A percentile compares a stretch with the other conserved stretches of the same genome.
These are phyloP conservation scores for Choreutis nemorana DNA, from an alignment of 2,888 invertebrate genomes.

Conservation along the genomic window DNA sequence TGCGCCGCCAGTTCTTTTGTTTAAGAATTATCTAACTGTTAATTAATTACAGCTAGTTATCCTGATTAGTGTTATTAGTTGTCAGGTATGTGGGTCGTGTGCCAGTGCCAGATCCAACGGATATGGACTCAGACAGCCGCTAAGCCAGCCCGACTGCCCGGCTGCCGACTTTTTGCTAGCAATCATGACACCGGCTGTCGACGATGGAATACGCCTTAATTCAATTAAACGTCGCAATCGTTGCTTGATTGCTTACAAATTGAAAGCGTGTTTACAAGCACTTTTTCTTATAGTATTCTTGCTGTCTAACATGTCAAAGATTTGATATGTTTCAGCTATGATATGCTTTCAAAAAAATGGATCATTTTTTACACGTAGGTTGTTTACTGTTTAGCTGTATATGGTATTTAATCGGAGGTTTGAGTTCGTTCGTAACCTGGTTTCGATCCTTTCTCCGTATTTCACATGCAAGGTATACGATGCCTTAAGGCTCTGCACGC, in stretches of 20 bases:
- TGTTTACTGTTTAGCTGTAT: constrained; percentile 6
- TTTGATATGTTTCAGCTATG: too few species aligned
- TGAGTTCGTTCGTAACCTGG: too few species aligned
- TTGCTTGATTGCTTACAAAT: too few species aligned
- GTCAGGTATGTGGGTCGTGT: constrained; percentile 37
- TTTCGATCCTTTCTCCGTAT: too few species aligned
- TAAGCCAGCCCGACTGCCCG: constrained; percentile 17
- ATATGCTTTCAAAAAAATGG: constrained; percentile 3
- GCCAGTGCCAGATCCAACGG: constrained; percentile 26
- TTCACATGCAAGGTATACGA: too few species aligned
- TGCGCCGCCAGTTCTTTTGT: constrained; percentile 38
- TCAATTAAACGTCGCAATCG: constrained; percentile 40
- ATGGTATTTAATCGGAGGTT: constrained; percentile 9
- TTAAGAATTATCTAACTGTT: constrained; percentile 37
- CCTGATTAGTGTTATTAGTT: constrained; percentile 41
- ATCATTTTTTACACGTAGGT: constrained; percentile 7
- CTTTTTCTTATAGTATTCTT: too few species aligned
- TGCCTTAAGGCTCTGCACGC: too few species aligned
- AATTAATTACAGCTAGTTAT: constrained; percentile 49
- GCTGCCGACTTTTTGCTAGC: constrained; percentile 34
- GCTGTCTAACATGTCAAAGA: too few species aligned
- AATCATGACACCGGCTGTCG: constrained; percentile 40
- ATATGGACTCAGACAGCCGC: too few species aligned
- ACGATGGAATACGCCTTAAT: constrained; percentile 29
- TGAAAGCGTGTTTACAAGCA: too few species aligned